Evolutionary conservation across 23 tunicate genomes (phyloP).

Genomic region (Clavelina lepadiformis): DNA sequence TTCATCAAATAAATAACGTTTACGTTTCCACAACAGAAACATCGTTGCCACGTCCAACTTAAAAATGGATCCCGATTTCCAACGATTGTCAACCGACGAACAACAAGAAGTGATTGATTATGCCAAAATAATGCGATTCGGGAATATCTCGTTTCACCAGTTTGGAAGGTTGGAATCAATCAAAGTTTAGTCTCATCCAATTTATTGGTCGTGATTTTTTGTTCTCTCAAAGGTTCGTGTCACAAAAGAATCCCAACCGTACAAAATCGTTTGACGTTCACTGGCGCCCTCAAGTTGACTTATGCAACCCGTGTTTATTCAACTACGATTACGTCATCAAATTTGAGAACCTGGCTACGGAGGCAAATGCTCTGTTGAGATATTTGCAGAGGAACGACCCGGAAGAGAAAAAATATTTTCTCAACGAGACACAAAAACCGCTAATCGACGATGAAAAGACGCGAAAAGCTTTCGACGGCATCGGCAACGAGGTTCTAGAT

Average conservation of each 20-base stretch:
- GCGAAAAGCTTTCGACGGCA: background rate
- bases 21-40: background rate
- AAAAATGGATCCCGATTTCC: background rate
- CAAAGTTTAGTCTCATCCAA: no score
- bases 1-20: no score
- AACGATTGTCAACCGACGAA: background rate
- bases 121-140: background rate
- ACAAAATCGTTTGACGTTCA: conserved; percentile 62
- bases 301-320: conserved; percentile 74
- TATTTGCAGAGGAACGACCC: conserved; percentile 42
- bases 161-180: background rate
- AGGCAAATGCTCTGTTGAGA: conserved; percentile 29
- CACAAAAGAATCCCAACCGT: no score
- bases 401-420: conserved; percentile 1
- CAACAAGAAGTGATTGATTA: background rate
- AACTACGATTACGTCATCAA: conserved; percentile 44
- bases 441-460: conserved; percentile 12
- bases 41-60: background rate
- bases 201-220: no score
- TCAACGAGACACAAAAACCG: conserved; percentile 11
- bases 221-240: no score
- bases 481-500: background rate
- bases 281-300: conserved; percentile 51
- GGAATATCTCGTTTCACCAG: conserved; percentile 3
- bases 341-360: conserved; percentile 49